phyloP scores from a whole-genome alignment of 2,113 vertebrate species.

The Macquaria ambigua region DNA sequence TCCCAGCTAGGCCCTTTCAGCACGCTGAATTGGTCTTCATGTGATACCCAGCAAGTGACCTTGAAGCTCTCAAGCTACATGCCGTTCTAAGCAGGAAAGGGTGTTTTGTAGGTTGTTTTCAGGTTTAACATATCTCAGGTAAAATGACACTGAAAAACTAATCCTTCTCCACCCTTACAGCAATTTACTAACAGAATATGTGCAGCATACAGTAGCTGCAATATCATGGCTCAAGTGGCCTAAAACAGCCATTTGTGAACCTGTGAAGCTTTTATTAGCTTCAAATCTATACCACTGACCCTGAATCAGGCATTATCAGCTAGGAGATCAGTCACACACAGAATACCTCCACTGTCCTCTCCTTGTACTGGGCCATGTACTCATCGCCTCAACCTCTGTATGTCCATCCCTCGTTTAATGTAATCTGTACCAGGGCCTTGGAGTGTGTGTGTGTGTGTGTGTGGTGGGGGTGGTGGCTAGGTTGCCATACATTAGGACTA shows the following conservation, averaged over 20 bases:
- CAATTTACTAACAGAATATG: too few species aligned
- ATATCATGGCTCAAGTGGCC: background rate
- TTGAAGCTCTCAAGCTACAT: conserved; percentile 52
- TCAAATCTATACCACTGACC: conserved; percentile 53
- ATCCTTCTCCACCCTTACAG: background rate
- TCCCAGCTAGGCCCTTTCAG: conserved; percentile 52
- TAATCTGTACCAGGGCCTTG: conserved; percentile 64
- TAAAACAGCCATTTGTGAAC: conserved; percentile 28
- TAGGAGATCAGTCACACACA: conserved; percentile 51
- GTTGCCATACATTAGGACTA: conserved; percentile 65
- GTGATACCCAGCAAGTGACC: conserved; percentile 59
- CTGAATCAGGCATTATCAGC: conserved; percentile 39
- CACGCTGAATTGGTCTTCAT: conserved; percentile 26
- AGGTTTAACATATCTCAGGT: background rate
- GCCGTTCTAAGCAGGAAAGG: background rate
- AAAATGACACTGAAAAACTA: background rate
- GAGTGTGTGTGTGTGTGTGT: background rate
- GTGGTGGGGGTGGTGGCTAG: background rate
- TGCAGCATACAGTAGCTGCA: background rate
- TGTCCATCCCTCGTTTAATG: conserved; percentile 44
- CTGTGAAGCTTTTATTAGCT: conserved; percentile 36
- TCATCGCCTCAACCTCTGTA: conserved; percentile 33
- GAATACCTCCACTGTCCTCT: conserved; percentile 54
- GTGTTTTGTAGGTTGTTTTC: background rate
- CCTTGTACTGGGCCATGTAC: conserved; percentile 66